Base-by-base conservation (phyloP, 2,888 invertebrate species). In the Caenorhabditis macrosperma region DNA sequence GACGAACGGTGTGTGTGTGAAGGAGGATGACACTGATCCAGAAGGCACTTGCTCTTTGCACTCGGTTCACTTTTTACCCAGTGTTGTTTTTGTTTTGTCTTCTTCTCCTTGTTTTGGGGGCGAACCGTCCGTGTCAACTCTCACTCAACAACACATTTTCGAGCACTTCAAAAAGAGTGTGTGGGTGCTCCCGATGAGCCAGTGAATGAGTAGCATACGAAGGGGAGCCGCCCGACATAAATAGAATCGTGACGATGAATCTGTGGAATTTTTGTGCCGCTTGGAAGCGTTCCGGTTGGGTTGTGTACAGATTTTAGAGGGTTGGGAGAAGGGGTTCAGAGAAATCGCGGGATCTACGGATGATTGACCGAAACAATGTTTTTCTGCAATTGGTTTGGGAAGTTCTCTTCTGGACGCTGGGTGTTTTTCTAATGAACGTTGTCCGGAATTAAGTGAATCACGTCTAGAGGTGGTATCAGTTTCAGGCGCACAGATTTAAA, bases 121-220 rank as follows among this genome's bases (percentile, higher is more conserved):
- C 44, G 44, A 24, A 10, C 5, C 52, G 35, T 24, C 44, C 44
- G 44, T 44, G 44, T 44, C 44, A 44, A 44, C 44, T 44, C 44
- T 44, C 44, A 33, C 33, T 17, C 44, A 44, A 44, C 44, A 44
- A 44, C 44, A 44, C 44, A 44, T 44, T 44, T n/a, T 44, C 17
- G 44, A 44, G 33, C 50, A 38, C 50, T 30, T 33, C 33, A 48
- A 24, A n/a, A 44, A 20, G 33, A 26, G 30, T 66, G 66, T 54
- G 66, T 33, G 66, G 35, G 46, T 57, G 48, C 44, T 44, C 55
- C 44, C 66, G 20, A 66, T 66, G 44, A 66, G 66, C 66, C 66
- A 54, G n/a, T 20, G 60, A 28, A n/a, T n/a, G n/a, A n/a, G n/a
- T n/a, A n/a, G n/a, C 20, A 48, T 17, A 17, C 17, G 44, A 12